Evolutionary conservation across 2,113 vertebrate species (phyloP).

Genomic region (Lanius ludovicianus): DNA sequence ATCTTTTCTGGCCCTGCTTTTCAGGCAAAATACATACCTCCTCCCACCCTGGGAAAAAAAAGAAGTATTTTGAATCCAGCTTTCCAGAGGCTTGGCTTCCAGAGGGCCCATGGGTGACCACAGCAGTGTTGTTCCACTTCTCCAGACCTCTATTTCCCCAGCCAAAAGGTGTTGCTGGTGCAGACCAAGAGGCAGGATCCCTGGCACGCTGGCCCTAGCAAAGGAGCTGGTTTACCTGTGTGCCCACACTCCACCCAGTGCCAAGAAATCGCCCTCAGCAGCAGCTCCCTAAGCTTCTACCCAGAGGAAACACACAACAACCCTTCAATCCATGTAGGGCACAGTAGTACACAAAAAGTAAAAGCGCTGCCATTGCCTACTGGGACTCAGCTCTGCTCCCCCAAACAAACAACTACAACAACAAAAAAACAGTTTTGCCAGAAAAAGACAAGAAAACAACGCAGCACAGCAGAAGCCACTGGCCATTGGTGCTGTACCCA

Average conservation of each 20-base stretch:
- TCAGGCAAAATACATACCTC: background rate
- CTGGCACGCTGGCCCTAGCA: fast-evolving
- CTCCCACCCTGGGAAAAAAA: background rate
- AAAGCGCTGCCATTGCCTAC: background rate
- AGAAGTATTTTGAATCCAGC: background rate
- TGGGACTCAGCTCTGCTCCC: background rate
- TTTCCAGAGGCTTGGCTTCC: background rate
- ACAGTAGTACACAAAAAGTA: background rate
- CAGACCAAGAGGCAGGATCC: background rate
- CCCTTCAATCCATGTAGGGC: background rate
- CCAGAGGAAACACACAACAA: fast-evolving
- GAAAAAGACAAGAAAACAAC: background rate
- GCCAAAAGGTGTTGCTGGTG: background rate
- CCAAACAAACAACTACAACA: background rate
- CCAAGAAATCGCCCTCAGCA: background rate
- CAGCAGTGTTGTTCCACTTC: background rate
- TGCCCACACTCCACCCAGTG: fast-evolving
- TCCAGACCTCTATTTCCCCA: background rate
- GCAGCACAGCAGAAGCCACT: background rate
- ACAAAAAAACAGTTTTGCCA: background rate
- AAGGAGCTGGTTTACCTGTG: background rate
- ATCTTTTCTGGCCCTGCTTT: background rate
- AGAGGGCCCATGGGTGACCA: fast-evolving
- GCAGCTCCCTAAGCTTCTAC: background rate
- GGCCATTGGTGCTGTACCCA: fast-evolving